Conservation (phyloP, 1,140 invertebrate genomes). For the Drosophila pseudoobscura region DNA sequence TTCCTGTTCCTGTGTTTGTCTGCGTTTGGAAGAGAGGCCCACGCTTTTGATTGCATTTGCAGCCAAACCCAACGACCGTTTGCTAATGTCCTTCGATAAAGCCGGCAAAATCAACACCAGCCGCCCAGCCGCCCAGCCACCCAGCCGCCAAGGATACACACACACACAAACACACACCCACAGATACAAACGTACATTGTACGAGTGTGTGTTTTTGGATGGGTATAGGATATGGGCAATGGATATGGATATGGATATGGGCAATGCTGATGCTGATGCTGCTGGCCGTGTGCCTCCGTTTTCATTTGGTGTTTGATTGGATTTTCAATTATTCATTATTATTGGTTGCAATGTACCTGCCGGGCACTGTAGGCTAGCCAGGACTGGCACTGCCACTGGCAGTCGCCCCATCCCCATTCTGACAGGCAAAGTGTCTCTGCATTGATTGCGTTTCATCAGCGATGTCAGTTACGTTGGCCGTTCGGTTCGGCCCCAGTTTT, state of each 20-base stretch:
- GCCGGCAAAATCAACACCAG: constrained; percentile 77
- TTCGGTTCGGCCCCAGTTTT: constrained; percentile 61
- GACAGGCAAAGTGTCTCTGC: constrained; percentile 52
- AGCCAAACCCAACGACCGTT: constrained; percentile 71
- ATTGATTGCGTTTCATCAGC: constrained; percentile 72
- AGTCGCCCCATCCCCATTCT: background rate
- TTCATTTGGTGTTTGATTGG: constrained; percentile 83
- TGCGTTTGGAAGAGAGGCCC: constrained; percentile 38
- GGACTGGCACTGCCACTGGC: too few relatives aligned
- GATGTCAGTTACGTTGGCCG: constrained; percentile 20
- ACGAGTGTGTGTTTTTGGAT: constrained; percentile 9
- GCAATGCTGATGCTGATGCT: constrained; percentile 13
- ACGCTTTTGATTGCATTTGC: constrained; percentile 80
- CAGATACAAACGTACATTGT: too few relatives aligned
- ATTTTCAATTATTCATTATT: constrained; percentile 84
- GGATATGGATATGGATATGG: constrained; percentile 48
- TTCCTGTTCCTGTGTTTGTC: constrained; percentile 33
- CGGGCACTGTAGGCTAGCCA: background rate
- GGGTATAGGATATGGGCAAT: constrained; percentile 35
- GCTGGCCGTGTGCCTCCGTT: constrained; percentile 47
- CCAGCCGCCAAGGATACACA: background rate
- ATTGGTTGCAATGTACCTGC: constrained; percentile 83
- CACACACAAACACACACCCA: too few relatives aligned
- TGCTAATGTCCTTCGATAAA: constrained; percentile 82
- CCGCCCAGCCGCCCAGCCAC: constrained; percentile 39